Conservation (phyloP, 2,888 invertebrate species). For the Lymantria monacha region DNA sequence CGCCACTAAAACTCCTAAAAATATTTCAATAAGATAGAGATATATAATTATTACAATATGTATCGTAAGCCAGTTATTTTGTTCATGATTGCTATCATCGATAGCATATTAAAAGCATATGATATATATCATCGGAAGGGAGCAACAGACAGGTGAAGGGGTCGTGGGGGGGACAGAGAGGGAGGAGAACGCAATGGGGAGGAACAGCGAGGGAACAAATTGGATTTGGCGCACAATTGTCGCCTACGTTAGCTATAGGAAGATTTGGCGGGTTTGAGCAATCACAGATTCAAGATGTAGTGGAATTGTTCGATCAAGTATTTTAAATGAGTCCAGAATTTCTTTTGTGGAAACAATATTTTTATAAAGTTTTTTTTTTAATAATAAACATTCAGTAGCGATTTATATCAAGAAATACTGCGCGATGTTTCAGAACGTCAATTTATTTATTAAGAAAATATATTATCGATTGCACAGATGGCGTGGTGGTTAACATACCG, state of each 20-base stretch:
- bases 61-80: too few relatives aligned
- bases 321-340: background rate
- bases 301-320: background rate
- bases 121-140: background rate
- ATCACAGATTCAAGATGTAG: slow-evolving; percentile 4
- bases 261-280: slow-evolving; percentile 14
- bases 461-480: too few relatives aligned
- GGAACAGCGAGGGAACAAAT: slow-evolving; percentile 26
- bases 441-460: too few relatives aligned
- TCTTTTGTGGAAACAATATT: background rate
- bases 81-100: slow-evolving; percentile 2
- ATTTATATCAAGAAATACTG: too few relatives aligned
- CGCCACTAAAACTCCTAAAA: too few relatives aligned
- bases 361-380: too few relatives aligned
- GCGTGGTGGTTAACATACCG: too few relatives aligned
- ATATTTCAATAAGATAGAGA: too few relatives aligned
- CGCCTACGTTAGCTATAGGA: slow-evolving; percentile 10
- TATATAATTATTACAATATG: too few relatives aligned
- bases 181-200: background rate
- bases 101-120: slow-evolving; percentile 16
- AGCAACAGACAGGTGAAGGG: background rate
- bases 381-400: too few relatives aligned
- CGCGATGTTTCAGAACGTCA: too few relatives aligned
- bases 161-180: slow-evolving; percentile 4
- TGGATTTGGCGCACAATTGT: slow-evolving; percentile 31